These are phyloP conservation scores for Neomorphus geoffroyi DNA, from an alignment of 2,797 vertebrate species.

Conservation along the genomic window DNA sequence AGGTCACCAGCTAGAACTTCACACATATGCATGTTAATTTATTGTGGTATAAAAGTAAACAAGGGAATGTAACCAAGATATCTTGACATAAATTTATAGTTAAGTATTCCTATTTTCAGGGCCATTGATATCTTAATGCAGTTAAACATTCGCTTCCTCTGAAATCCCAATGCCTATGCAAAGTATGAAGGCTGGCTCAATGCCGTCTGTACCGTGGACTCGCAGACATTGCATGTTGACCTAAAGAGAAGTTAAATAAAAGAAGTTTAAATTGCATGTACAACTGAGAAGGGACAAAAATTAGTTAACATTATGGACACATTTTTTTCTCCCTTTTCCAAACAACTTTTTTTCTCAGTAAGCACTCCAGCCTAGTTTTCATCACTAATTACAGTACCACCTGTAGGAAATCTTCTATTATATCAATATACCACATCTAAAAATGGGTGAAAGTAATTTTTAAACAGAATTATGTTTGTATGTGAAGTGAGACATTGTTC, in stretches of 20 bases:
- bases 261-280: neutral
- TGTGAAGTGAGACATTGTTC: neutral
- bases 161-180: neutral
- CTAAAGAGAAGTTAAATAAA: neutral
- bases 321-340: neutral
- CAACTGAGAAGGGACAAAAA: neutral
- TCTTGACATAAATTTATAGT: neutral
- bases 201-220: neutral
- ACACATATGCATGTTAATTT: constrained; percentile 16
- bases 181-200: neutral
- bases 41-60: constrained; percentile 25
- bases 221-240: neutral
- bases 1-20: constrained; percentile 1
- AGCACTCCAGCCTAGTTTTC: neutral
- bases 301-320: neutral
- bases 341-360: neutral
- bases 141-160: neutral
- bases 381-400: neutral
- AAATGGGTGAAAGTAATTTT: neutral
- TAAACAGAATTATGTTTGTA: neutral
- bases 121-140: neutral
- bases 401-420: neutral
- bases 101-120: neutral
- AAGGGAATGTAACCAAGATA: neutral
- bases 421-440: neutral